Conservation (phyloP, 2,797 vertebrate species). For the Semaprochilodus insignis region DNA sequence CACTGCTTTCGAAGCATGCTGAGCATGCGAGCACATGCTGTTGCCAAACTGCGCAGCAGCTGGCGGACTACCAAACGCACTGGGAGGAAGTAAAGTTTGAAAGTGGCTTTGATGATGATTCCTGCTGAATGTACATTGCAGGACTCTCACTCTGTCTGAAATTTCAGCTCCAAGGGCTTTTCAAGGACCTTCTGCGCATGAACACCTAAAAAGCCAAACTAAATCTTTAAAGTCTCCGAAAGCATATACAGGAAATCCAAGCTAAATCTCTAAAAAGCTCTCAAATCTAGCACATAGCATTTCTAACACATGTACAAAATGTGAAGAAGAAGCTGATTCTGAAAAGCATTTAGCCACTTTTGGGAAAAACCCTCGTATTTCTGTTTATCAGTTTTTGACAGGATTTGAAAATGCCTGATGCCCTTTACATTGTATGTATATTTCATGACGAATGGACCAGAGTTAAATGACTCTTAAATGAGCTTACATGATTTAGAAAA, state of each 20-base stretch:
- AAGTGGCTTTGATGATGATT: slow-evolving; percentile 8
- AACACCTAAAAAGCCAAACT: not conserved
- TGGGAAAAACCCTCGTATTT: too few species aligned
- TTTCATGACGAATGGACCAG: too few species aligned
- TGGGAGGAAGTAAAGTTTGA: not conserved
- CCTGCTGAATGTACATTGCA: slow-evolving; percentile 8
- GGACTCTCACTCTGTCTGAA: not conserved
- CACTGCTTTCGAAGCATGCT: not conserved
- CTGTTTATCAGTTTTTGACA: too few species aligned
- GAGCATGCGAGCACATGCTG: slow-evolving; percentile 2
- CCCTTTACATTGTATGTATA: too few species aligned
- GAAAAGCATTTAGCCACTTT: too few species aligned
- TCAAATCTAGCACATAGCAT: not conserved
- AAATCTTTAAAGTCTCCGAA: not conserved
- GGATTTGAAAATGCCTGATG: too few species aligned
- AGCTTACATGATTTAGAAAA: too few species aligned
- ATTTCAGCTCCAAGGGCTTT: slow-evolving; percentile 1
- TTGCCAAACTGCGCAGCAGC: slow-evolving; percentile 13
- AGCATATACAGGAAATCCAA: not conserved
- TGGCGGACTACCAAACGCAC: not conserved
- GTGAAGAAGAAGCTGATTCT: not conserved
- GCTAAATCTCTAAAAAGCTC: slow-evolving; percentile 7
- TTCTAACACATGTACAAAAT: not conserved
- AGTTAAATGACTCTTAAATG: too few species aligned
- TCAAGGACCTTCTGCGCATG: not conserved